Evolutionary conservation across 2,888 invertebrate genomes (phyloP).

Genomic region (Apomyelois bistriatella): DNA sequence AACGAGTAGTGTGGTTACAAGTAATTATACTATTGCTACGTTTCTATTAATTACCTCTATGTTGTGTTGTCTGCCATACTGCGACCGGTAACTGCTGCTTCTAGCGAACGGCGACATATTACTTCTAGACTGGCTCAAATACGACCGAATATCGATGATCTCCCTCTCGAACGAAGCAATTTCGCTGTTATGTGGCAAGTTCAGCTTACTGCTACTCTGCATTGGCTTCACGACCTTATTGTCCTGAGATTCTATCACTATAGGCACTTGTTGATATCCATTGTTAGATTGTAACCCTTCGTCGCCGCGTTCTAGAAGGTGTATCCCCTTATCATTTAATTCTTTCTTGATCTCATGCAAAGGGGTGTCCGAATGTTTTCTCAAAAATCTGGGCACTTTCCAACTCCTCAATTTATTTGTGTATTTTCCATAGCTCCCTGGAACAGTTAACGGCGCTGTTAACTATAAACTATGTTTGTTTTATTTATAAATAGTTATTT

Average conservation of each 20-base stretch:
- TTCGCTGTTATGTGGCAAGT: conserved; percentile 70
- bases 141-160: conserved; percentile 85
- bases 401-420: conserved; percentile 82
- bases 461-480: not conserved
- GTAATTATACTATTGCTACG: not conserved
- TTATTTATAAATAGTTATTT: conserved; percentile 4
- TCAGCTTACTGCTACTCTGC: conserved; percentile 62
- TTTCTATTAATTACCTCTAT: conserved; percentile 52
- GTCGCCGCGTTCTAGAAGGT: conserved; percentile 57
- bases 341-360: conserved; percentile 69
- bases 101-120: conserved; percentile 86
- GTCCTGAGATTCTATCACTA: conserved; percentile 80
- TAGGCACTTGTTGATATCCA: conserved; percentile 84
- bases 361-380: conserved; percentile 80
- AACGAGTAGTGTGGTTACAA: too few relatives aligned
- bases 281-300: conserved; percentile 51
- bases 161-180: conserved; percentile 80
- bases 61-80: conserved; percentile 81
- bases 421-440: conserved; percentile 81
- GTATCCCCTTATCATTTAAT: conserved; percentile 57
- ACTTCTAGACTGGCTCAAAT: conserved; percentile 86
- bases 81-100: conserved; percentile 85
- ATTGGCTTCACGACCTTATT: conserved; percentile 44
- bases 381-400: conserved; percentile 85
- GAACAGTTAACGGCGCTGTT: conserved; percentile 27